Evolutionary conservation across 1,140 invertebrate species (phyloP), one percentile per base, ranked within the genome.

Genomic region (Cyphomyrmex costatus): DNA sequence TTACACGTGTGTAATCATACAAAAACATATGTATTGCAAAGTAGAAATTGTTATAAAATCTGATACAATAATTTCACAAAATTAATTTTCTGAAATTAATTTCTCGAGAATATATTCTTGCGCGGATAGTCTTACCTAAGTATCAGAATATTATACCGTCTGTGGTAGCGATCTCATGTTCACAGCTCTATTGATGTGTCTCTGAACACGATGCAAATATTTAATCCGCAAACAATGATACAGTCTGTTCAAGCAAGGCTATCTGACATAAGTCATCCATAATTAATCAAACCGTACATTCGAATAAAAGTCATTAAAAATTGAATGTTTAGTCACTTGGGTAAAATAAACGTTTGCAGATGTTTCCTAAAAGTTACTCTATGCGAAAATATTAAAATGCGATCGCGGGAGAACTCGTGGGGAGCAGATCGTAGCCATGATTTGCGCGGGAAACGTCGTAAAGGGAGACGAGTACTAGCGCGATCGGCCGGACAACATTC

Each of bases 401-500:
- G n/a, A 42, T 21, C 24, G n/a, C n/a, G 1, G 4, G 5, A 42
- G 79, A 86, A 84, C 85, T 86, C 51, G 24, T 0, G 8, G 12
- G 1, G 79, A 86, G 53, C 27, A 16, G 27, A 86, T 6, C 19
- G 27, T 88, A 71, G 16, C 3, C 10, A 1, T 4, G 36, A 70
- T 84, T 88, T 88, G 46, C 78, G 85, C 70, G 78, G 77, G 77
- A 87, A 87, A 73, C 36, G 8, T 66, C 7, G 36, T 27, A 27
- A 56, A 42, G 33, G 63, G 51, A 56, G 46, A 24, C 68, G 27
- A 85, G 51, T 68, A 46, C 42, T 19, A 33, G 21, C 51, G 33
- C 60, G 85, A 84, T 85, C 80, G 30, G 60, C 66, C 30, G 58
- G 46, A 14, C 58, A 27, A 21, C 71, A 88, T 87, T 76, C 68